Evolutionary conservation across 1,140 invertebrate species (phyloP).

Genomic region (Drosophila sproati): DNA sequence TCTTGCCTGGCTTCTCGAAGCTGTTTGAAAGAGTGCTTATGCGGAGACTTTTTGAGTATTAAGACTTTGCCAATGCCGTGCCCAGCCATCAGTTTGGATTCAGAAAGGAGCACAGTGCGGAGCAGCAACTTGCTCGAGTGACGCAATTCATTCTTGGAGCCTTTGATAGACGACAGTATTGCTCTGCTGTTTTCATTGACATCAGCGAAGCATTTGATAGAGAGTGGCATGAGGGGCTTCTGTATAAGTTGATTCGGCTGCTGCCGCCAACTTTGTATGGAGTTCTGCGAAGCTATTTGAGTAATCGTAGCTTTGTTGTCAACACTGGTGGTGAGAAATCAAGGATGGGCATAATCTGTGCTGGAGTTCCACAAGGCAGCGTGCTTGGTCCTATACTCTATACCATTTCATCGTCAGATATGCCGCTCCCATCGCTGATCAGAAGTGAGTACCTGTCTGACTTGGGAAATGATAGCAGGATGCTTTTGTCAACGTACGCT

Average conservation of each 20-base stretch:
- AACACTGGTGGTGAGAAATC: neutral
- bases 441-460: neutral
- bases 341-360: too few relatives aligned
- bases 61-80: neutral
- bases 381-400: conserved; percentile 3
- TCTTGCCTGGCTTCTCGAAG: neutral
- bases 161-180: neutral
- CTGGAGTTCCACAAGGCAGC: conserved; percentile 42
- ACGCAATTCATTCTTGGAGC: neutral
- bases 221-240: conserved; percentile 19
- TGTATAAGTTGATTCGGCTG: conserved; percentile 12
- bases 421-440: conserved; percentile 11
- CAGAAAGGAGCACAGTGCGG: conserved; percentile 2
- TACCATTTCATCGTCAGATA: conserved; percentile 8
- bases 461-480: too few relatives aligned
- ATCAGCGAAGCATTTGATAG: conserved; percentile 25
- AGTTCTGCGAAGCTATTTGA: conserved; percentile 14
- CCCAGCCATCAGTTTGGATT: conserved; percentile 26
- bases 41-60: neutral
- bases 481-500: too few relatives aligned
- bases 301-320: conserved; percentile 7
- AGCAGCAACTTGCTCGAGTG: conserved; percentile 3
- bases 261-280: neutral
- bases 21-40: conserved; percentile 12
- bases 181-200: conserved; percentile 19